Base-by-base conservation (phyloP, 2,113 vertebrate genomes). In the Orycteropus afer region DNA sequence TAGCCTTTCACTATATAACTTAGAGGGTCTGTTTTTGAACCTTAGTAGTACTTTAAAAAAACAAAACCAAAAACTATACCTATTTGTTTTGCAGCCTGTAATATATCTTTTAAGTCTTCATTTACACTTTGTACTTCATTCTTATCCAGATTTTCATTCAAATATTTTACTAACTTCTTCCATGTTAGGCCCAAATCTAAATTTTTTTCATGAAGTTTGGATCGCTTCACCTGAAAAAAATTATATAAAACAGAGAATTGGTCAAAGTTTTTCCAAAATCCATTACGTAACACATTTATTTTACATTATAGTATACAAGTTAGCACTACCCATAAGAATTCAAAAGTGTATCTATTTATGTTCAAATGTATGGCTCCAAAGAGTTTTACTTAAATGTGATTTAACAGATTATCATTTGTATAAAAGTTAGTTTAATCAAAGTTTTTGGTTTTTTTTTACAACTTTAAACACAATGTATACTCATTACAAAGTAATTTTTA, bases 51-150 rank as follows among this genome's bases (percentile, higher is more conserved):
- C 63, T 71, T 63, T 73, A 32, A 86, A 61, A 40, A 12, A 82
- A 65, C 34, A 67, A 7, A 89, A 89, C 45, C 59, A 11, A 95
- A 76, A 84, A 92, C 55, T 80, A 95, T 99, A 99, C 99, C 99
- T 93, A 99, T 99, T 97, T 99, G 99, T 97, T 98, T 99, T 97
- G 99, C 99, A 97, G 99, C 99, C 95, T 99, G 98, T 78, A 99
- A 98, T 97, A 99, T 97, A 95, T 97, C 98, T 98, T 98, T 99
- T 98, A 99, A 98, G 94, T 99, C 99, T 95, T 98, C 98, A 95
- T 98, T 98, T 95, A 98, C 98, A 93, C 95, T 97, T 93, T 98
- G 98, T 87, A 98, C 98, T 89, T 99, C 97, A 96, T 96, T 98
- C 98, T 99, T 99, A 95, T 99, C 98, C 95, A 99, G 97, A 95